These are phyloP conservation scores for Zaprionus nigranus DNA, from an alignment of 1,140 invertebrate species.

Conservation along the genomic window DNA sequence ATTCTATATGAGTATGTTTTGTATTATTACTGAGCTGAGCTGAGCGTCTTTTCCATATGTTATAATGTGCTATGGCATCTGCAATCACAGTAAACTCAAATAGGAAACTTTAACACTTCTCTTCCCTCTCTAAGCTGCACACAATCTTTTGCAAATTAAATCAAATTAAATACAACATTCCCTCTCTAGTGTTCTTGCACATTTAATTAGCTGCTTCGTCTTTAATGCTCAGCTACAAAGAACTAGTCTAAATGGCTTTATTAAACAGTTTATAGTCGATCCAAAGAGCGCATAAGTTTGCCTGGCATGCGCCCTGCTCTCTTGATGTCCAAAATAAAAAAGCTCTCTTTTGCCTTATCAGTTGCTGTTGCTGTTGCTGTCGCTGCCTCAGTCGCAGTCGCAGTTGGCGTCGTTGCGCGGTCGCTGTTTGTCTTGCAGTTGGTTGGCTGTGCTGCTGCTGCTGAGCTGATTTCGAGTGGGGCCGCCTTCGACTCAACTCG, in stretches of 20 bases:
- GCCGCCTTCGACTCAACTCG: conserved; percentile 24
- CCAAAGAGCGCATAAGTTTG: conserved; percentile 10
- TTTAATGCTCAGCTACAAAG: conserved; percentile 42
- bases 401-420: conserved; percentile 29
- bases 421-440: conserved; percentile 28
- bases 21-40: too few species aligned
- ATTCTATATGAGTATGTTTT: neutral
- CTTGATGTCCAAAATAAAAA: conserved; percentile 24
- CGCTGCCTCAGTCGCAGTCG: conserved; percentile 22
- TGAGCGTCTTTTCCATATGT: too few species aligned
- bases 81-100: neutral
- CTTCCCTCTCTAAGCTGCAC: neutral
- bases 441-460: conserved; percentile 32
- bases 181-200: neutral
- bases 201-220: neutral
- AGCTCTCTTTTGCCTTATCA: conserved; percentile 70
- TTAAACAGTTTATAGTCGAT: conserved; percentile 43
- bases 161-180: neutral
- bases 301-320: conserved; percentile 10
- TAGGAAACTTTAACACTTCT: neutral
- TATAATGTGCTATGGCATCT: neutral
- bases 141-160: neutral
- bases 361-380: conserved; percentile 41
- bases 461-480: conserved; percentile 35
- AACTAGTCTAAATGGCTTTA: conserved; percentile 36